Conservation (phyloP, 2,888 invertebrate genomes). For the Mechanitis mazaeus region DNA sequence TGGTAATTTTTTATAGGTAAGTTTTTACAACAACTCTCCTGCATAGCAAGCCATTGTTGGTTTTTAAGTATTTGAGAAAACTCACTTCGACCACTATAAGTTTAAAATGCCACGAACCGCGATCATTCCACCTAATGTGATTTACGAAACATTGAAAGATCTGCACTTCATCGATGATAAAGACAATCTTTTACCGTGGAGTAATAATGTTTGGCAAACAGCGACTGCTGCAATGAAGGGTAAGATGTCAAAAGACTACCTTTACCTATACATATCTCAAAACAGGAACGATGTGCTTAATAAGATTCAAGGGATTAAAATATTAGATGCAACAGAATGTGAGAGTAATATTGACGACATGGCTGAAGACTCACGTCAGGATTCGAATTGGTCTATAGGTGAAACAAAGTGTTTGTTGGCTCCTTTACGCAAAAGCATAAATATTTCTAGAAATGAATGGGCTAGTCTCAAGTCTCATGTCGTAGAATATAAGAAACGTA, state of each 20-base stretch:
- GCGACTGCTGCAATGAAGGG: conserved; percentile 3
- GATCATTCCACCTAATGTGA: neutral
- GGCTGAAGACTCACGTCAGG: too few species aligned
- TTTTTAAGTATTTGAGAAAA: too few species aligned
- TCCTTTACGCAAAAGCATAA: too few species aligned
- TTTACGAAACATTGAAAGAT: neutral
- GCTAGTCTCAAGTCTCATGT: too few species aligned
- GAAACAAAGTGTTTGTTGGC: too few species aligned
- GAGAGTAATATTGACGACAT: too few species aligned
- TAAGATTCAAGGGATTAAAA: conserved; percentile 6
- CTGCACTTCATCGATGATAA: conserved; percentile 7
- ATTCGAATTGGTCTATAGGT: too few species aligned
- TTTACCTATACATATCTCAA: conserved; percentile 7
- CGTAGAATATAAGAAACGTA: conserved; percentile 7
- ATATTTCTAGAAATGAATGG: too few species aligned
- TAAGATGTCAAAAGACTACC: conserved; percentile 9
- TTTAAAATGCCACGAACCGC: conserved; percentile 6
- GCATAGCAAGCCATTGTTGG: too few species aligned
- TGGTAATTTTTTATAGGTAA: too few species aligned
- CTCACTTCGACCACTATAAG: too few species aligned
- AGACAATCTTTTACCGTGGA: conserved; percentile 10
- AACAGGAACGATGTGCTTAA: conserved; percentile 7
- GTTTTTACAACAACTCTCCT: too few species aligned
- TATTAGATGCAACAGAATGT: neutral
- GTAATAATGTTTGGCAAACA: conserved; percentile 7